Evolutionary conservation across 2,888 invertebrate genomes (phyloP).

Genomic region (Dexiosoma caninum): DNA sequence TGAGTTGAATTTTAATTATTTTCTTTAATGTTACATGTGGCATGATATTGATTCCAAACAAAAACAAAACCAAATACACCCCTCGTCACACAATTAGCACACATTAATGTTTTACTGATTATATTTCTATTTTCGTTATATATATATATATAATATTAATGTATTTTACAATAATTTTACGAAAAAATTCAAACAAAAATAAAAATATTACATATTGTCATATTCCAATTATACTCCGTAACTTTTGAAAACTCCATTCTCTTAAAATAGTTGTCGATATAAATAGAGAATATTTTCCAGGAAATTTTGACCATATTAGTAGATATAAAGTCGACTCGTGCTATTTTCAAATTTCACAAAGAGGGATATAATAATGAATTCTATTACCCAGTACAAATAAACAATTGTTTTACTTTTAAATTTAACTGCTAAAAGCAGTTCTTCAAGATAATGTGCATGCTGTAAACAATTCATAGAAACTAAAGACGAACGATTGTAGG

Average conservation of each 20-base stretch:
- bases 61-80: conserved; percentile 45
- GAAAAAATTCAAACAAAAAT: too few species aligned
- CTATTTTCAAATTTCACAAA: too few species aligned
- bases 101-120: conserved; percentile 44
- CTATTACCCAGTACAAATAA: too few species aligned
- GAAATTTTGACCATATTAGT: not conserved
- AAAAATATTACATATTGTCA: too few species aligned
- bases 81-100: conserved; percentile 64
- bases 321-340: too few species aligned
- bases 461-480: too few species aligned
- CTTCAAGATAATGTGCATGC: too few species aligned
- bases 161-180: too few species aligned
- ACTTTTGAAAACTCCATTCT: conserved; percentile 1
- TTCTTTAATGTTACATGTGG: conserved; percentile 67
- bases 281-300: not conserved
- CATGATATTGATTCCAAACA: conserved; percentile 66
- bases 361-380: too few species aligned
- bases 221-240: conserved; percentile 14
- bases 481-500: too few species aligned
- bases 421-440: too few species aligned
- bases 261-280: not conserved
- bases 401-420: too few species aligned
- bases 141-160: conserved; percentile 4
- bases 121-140: conserved; percentile 12
- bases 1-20: conserved; percentile 63